Evolutionary conservation across 2,888 invertebrate species (phyloP).

Genomic region (Cerceris rybyensis): DNA sequence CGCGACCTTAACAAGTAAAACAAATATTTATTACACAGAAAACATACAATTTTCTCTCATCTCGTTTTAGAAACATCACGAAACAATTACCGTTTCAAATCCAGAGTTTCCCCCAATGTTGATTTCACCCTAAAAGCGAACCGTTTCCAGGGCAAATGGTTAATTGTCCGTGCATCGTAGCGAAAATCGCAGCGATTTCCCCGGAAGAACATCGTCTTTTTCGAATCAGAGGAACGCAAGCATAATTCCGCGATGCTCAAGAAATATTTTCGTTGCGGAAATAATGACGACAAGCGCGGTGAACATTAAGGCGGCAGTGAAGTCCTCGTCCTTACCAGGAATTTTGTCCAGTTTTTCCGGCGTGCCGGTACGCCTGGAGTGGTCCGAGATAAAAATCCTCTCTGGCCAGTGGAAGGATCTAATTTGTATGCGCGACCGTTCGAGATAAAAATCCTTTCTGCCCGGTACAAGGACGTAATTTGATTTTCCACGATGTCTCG

Average conservation of each 20-base stretch:
- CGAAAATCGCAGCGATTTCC: not conserved
- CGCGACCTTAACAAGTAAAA: no score
- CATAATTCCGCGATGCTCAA: not conserved
- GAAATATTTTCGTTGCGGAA: not conserved
- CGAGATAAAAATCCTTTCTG: not conserved
- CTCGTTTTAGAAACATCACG: no score
- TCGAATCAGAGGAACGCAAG: not conserved
- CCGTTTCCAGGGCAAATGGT: not conserved
- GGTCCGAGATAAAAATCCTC: not conserved
- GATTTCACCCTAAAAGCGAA: no score
- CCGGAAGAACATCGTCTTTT: not conserved
- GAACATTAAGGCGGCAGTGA: not conserved
- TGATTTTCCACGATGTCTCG: conserved; percentile 32
- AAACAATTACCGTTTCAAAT: no score
- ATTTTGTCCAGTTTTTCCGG: not conserved
- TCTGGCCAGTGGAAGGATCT: not conserved
- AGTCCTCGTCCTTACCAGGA: not conserved
- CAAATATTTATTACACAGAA: no score
- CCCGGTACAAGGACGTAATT: conserved; percentile 27
- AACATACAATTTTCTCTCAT: no score
- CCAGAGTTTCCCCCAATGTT: no score
- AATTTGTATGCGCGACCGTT: not conserved
- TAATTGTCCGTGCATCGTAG: not conserved
- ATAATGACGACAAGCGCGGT: not conserved
- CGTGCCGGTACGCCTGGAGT: not conserved